A percentile compares a stretch with the other conserved stretches of the same genome.
phyloP scores from a whole-genome alignment of 2,113 vertebrate species.

The Neodontobutis hainanensis region DNA sequence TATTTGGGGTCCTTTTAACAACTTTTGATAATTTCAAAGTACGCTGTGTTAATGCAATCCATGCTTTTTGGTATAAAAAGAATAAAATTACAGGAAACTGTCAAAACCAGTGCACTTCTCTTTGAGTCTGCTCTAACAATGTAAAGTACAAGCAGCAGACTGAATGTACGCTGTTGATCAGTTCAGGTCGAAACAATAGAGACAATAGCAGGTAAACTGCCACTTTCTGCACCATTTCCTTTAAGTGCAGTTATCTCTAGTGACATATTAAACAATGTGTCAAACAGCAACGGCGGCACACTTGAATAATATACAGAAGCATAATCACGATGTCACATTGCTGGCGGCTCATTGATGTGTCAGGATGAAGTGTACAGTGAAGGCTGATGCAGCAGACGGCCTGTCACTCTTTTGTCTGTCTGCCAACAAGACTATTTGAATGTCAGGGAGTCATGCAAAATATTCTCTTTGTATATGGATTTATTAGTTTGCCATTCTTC shows the following conservation, averaged over 20 bases:
- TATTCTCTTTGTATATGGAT: neutral
- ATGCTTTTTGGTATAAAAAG: neutral
- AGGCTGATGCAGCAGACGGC: neutral
- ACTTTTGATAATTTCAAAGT: too few species aligned
- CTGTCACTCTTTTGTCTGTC: constrained; percentile 4
- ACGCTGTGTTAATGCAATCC: too few species aligned
- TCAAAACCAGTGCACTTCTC: neutral
- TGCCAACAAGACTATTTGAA: constrained; percentile 13
- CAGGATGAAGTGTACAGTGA: neutral
- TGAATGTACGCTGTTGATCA: neutral
- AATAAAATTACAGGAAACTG: neutral
- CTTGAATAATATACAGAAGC: neutral
- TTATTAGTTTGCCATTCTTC: constrained; percentile 7
- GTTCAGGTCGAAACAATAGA: neutral
- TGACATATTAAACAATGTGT: constrained; percentile 8
- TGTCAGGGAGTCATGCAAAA: constrained; percentile 17
- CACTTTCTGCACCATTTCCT: constrained; percentile 11
- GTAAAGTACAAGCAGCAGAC: neutral
- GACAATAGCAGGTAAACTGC: neutral
- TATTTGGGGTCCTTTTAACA: too few species aligned
- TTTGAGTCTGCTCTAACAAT: neutral
- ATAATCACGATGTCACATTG: neutral
- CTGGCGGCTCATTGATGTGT: neutral
- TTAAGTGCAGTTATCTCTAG: neutral
- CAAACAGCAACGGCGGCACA: neutral